Base-by-base conservation (phyloP, 1,140 invertebrate genomes). In the Luehdorfia chinensis region DNA sequence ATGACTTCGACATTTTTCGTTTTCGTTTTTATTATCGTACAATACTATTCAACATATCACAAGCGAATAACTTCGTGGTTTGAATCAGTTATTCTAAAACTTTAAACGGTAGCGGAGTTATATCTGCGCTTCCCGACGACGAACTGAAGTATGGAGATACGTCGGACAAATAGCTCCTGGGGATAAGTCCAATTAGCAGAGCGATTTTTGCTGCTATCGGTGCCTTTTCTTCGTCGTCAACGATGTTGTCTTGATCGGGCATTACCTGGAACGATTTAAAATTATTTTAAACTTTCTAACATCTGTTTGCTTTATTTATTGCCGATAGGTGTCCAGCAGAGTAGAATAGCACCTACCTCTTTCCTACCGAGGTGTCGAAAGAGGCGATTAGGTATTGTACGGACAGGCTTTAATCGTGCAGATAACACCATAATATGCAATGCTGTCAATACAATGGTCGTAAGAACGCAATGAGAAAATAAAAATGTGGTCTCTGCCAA, bases 161-260 rank as follows among this genome's bases (percentile, higher is more conserved):
- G 44, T 85, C 84, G 0, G 79, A 71, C 1, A 87, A 56, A 41
- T 80, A 85, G 44, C 74, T 78, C 4, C 81, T 60, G 0, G 87
- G 87, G 1, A 87, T 47, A 7, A 88, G 61, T 2, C 87, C 87
- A 4, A 87, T 70, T 1, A 87, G 67, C 0, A 87, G 65, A 0
- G 87, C 87, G 32, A 88, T 67, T 46, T 88, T 88, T 7, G 84
- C 84, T 1, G 85, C 84, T 34, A 88, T 80, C n/a, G 87, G 84
- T 1, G 84, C 76, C 46, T 87, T 87, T 33, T 83, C 74, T 50
- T 69, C 67, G 36, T 87, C 84, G 32, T 84, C 83, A 14, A 86
- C 63, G 48, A 84, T 79, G 2, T 67, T 81, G 43, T 88, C 87
- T 55, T 88, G 85, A 43, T 88, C 87, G 18, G 85, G 87, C 85